Evolutionary conservation across 2,113 vertebrate species (phyloP).

Genomic region (Bubo blakistoni): DNA sequence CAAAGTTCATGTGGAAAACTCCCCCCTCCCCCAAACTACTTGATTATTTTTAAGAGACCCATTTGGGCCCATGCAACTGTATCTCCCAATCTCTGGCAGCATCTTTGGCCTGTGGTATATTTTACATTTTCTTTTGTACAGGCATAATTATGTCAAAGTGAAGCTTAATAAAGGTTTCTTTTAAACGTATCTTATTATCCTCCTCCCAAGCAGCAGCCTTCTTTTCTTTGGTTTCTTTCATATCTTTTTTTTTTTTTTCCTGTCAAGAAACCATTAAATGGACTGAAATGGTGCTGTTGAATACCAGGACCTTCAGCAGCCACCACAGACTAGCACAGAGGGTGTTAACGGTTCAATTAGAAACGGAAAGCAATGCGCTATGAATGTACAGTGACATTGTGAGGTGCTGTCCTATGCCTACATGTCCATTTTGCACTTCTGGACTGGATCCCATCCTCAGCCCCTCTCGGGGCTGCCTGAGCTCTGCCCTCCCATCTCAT

Average conservation of each 20-base stretch:
- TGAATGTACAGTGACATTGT: rapidly evolving
- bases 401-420: background rate
- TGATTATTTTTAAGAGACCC: background rate
- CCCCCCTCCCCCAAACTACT: background rate
- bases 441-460: background rate
- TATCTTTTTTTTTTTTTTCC: background rate
- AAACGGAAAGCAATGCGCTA: background rate
- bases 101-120: background rate
- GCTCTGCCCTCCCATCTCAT: background rate
- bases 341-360: background rate
- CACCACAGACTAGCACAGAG: background rate
- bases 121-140: background rate
- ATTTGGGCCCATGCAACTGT: background rate
- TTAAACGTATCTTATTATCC: background rate
- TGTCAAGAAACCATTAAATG: background rate
- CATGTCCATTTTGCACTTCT: background rate
- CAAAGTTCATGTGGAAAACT: background rate
- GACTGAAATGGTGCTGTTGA: background rate
- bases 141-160: background rate
- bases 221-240: background rate
- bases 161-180: background rate
- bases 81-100: background rate
- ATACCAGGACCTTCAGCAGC: background rate
- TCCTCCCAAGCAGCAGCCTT: background rate
- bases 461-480: rapidly evolving